Conservation (phyloP, 2,797 vertebrate species). For the Notolepis coatsorum region DNA sequence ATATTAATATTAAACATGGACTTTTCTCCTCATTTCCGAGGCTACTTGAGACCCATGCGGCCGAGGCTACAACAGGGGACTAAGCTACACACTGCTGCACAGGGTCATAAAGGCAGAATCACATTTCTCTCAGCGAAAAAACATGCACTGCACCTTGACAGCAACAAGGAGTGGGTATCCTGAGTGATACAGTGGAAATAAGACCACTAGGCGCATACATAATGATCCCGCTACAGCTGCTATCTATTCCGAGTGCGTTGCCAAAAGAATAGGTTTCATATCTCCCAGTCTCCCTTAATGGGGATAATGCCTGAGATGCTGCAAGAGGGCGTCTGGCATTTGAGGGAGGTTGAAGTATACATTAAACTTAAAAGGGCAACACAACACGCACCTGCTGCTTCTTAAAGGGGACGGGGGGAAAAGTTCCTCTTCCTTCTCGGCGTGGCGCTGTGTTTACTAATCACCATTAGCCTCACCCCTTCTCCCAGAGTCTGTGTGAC, state of each 20-base stretch:
- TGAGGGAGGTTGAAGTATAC: conserved; percentile 23
- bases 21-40: too few species aligned
- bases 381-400: background rate
- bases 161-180: conserved; percentile 8
- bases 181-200: background rate
- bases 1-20: too few species aligned
- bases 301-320: conserved; percentile 28
- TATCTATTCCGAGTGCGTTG: conserved; percentile 21
- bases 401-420: background rate
- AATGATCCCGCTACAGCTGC: conserved; percentile 12
- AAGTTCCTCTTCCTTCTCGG: background rate
- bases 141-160: background rate
- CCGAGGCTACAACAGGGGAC: background rate
- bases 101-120: background rate
- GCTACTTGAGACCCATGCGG: too few species aligned
- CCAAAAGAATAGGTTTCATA: conserved; percentile 19
- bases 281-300: conserved; percentile 20
- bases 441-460: background rate
- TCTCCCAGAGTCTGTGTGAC: background rate
- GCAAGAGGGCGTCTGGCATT: conserved; percentile 27
- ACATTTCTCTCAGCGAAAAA: too few species aligned
- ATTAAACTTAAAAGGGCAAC: conserved; percentile 25
- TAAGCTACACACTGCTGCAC: background rate
- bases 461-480: background rate
- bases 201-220: conserved; percentile 5